Conservation (phyloP, 2,113 vertebrate species). For the Onychorhynchus coronatus region DNA sequence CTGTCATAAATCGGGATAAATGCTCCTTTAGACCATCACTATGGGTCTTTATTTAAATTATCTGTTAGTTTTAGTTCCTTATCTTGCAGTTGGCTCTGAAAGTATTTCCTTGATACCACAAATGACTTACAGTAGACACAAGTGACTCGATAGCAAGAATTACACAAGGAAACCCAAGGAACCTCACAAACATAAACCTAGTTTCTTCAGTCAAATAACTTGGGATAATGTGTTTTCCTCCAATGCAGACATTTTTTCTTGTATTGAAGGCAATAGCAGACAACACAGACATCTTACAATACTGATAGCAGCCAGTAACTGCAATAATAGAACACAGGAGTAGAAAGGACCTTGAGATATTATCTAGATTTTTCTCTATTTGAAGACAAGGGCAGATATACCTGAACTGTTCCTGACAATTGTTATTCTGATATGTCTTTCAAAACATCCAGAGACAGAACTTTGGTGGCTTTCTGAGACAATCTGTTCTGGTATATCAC, state of each 20-base stretch:
- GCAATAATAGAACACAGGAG: not conserved
- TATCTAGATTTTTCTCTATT: not conserved
- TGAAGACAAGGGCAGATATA: not conserved
- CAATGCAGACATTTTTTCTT: not conserved
- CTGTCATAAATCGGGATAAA: not conserved
- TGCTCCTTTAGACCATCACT: not conserved
- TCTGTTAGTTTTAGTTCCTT: not conserved
- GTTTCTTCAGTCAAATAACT: not conserved
- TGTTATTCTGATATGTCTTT: not conserved
- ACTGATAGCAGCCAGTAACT: not conserved
- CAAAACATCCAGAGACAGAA: not conserved
- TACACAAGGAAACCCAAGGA: not conserved
- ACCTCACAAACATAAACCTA: not conserved
- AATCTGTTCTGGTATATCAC: not conserved
- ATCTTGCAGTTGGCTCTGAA: not conserved
- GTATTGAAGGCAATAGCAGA: not conserved
- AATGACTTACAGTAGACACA: not conserved
- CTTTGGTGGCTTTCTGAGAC: not conserved
- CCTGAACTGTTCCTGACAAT: not conserved
- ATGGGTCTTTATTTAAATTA: not conserved
- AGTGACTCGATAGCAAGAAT: not conserved
- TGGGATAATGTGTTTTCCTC: not conserved
- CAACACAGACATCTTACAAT: not conserved
- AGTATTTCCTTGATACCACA: not conserved
- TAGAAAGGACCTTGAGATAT: not conserved